Evolutionary conservation across 2,113 vertebrate species (phyloP), one percentile per base, ranked within the genome.

Genomic region (Nettapus auritus): DNA sequence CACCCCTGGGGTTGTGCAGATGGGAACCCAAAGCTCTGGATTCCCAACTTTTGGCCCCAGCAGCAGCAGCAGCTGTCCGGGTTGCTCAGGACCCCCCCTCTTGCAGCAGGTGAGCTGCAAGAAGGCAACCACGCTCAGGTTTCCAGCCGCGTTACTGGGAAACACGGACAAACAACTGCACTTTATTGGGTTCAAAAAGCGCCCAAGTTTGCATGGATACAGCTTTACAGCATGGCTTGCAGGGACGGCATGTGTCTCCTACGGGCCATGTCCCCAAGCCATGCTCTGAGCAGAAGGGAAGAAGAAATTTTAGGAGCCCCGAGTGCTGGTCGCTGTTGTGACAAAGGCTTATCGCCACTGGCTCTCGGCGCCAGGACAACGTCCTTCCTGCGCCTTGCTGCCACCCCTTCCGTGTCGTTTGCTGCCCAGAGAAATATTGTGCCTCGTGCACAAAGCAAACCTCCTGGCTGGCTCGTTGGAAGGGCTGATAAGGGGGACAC

Each of bases 301-400:
- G 63, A 20, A 57, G 64, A 74, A 1, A 21, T 25, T 86, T 19
- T 0, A 17, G 3, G 3, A 40, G 67, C 74, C 53, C 46, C 33
- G 78, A 59, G 57, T 7, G 29, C 77, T 86, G 69, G 59, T 2
- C 18, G 53, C 33, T 53, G 31, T 23, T n/a, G 86, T 68, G 95
- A 95, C 93, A 86, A 93, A 88, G 2, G 46, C 69, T 86, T 94
- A 88, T 93, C 89, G 44, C 56, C 74, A 64, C 36, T 74, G 48
- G 78, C 78, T 79, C 78, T 38, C 13, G 1, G 71, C 55, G 60
- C 80, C 9, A 2, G 56, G 79, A 94, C 86, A 71, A 83, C 9
- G 73, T 95, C 93, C 86, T 89, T 95, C 93, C 93, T 93, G 81
- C 42, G 71, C 59, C 81, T 79, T 87, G 22, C n/a, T 86, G 66